Percentiles rank a stretch among this genome's conserved stretches.
Conservation (phyloP, 2,888 invertebrate genomes). For the Palloptera scutellata region DNA sequence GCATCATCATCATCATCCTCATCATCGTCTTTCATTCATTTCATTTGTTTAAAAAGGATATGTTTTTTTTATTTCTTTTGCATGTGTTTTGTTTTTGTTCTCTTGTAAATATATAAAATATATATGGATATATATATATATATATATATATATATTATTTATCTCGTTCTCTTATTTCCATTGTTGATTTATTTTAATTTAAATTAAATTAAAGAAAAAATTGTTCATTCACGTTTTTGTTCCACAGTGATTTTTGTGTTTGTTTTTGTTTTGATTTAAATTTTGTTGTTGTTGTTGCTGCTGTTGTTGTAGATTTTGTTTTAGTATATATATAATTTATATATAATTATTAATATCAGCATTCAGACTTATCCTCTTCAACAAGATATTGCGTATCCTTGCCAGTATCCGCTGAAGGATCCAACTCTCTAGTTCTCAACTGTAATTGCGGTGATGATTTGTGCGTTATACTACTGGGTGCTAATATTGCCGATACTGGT, state of each 20-base stretch:
- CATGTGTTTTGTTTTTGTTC: constrained; percentile 34
- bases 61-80: constrained; percentile 40
- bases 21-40: constrained; percentile 12
- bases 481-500: constrained; percentile 77
- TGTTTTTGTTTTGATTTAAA: constrained; percentile 11
- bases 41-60: constrained; percentile 39
- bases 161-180: constrained; percentile 23
- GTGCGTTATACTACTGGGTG: constrained; percentile 84
- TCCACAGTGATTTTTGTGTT: constrained; percentile 1
- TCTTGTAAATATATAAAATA: constrained; percentile 30
- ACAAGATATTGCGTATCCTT: constrained; percentile 92
- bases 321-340: no score
- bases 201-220: not conserved
- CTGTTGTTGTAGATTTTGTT: constrained; percentile 36
- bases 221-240: constrained; percentile 19
- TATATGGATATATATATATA: constrained; percentile 36
- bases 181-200: constrained; percentile 13
- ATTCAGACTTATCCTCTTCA: constrained; percentile 80
- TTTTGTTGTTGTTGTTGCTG: constrained; percentile 40
- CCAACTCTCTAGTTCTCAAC: constrained; percentile 79
- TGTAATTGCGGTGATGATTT: constrained; percentile 77
- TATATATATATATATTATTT: constrained; percentile 39
- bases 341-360: constrained; percentile 63
- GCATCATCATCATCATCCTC: constrained; percentile 31
- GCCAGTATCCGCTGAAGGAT: constrained; percentile 86